A percentile compares a stretch with the other conserved stretches of the same genome.
These are phyloP conservation scores for Zaprionus taronus DNA, from an alignment of 1,140 invertebrate genomes.

Conservation along the genomic window DNA sequence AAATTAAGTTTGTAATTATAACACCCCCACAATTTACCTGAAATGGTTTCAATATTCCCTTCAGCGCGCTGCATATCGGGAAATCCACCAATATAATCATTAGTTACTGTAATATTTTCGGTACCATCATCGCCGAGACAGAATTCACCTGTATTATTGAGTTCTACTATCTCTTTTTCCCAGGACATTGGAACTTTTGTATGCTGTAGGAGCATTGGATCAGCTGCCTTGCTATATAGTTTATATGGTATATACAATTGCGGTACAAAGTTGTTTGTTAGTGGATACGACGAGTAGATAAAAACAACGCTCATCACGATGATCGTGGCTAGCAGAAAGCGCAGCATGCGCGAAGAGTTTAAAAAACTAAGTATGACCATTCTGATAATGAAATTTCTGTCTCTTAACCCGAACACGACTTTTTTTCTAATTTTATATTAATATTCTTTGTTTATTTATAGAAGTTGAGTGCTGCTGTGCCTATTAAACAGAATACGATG, in stretches of 20 bases:
- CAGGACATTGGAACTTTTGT: background rate
- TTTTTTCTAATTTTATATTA: background rate
- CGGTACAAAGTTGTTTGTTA: background rate
- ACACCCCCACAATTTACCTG: background rate
- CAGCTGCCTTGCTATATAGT: background rate
- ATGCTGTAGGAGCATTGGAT: background rate
- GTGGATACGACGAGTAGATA: slow-evolving; percentile 1
- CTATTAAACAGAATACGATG: background rate
- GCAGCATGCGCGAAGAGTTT: background rate
- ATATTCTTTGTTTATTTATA: background rate
- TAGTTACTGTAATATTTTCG: background rate
- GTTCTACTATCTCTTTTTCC: background rate
- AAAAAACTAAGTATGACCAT: background rate
- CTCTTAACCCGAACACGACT: background rate
- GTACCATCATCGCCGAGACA: background rate
- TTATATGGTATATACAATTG: background rate
- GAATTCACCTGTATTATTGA: background rate
- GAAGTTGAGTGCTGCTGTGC: background rate
- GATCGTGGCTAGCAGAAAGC: slow-evolving; percentile 4
- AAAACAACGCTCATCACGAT: background rate
- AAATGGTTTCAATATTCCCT: background rate
- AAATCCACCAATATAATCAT: background rate
- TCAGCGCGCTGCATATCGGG: background rate
- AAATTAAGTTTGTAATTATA: background rate
- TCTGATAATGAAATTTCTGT: background rate